Percentiles rank a stretch among this genome's conserved stretches.
Evolutionary conservation across 2,888 invertebrate genomes (phyloP).

Genomic region (Arge pagana): DNA sequence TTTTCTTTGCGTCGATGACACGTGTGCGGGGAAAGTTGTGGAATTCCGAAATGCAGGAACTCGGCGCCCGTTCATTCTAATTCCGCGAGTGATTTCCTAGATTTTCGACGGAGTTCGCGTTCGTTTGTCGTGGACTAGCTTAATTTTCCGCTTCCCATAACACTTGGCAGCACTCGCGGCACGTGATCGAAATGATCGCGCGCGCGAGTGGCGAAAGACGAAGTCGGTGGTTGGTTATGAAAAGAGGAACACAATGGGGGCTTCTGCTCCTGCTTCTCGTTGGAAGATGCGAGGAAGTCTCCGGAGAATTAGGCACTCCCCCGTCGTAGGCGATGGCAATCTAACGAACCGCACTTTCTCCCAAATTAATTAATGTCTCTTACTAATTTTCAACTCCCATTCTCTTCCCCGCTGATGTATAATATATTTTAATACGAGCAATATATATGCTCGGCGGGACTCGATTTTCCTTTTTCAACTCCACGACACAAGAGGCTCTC

Average conservation of each 20-base stretch:
- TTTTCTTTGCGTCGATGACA: too few species aligned
- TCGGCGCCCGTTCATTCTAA: neutral
- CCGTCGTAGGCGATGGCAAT: conserved; percentile 14
- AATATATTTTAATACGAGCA: neutral
- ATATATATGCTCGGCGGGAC: neutral
- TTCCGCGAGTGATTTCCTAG: conserved; percentile 10
- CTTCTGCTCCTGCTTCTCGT: too few species aligned
- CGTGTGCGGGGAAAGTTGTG: too few species aligned
- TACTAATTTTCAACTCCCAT: conserved; percentile 11
- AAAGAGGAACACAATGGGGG: neutral
- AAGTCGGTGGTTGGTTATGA: neutral
- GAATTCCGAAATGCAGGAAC: too few species aligned
- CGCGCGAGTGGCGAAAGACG: conserved; percentile 5
- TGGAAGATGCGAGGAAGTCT: neutral
- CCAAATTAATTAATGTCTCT: conserved; percentile 21
- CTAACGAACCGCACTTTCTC: conserved; percentile 15
- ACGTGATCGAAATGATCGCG: conserved; percentile 24
- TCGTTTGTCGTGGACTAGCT: conserved; percentile 16
- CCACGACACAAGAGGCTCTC: too few species aligned
- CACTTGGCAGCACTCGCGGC: conserved; percentile 20
- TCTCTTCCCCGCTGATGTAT: conserved; percentile 1
- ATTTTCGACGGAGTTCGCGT: conserved; percentile 18
- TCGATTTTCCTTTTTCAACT: too few species aligned
- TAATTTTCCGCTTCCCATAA: conserved; percentile 21
- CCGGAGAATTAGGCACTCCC: conserved; percentile 15